Evolutionary conservation across 2,113 vertebrate genomes (phyloP), one percentile per base, ranked within the genome.

Genomic region (Ciconia stormi): DNA sequence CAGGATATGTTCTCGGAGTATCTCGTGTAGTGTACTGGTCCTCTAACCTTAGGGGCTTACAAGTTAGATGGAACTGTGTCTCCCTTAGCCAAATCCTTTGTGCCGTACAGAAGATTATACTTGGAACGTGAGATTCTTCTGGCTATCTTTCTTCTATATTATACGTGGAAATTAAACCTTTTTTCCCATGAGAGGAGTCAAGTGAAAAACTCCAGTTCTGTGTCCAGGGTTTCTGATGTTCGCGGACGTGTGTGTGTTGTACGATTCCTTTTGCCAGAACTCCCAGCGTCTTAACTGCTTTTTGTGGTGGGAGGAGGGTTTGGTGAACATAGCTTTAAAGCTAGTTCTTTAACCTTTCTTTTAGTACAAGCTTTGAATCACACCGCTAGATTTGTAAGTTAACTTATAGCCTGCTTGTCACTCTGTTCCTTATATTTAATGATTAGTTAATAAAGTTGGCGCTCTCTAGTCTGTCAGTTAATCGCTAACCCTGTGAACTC

Each of bases 11-110:
- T 59, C n/a, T 82, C 29, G 50, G 61, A 47, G 1, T 21, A 4
- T 46, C 29, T 67, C 6, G 1, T 7, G 6, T 7, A 10, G 9
- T 1, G 1, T 30, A 6, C 46, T 0, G 4, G 7, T 30, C 32
- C 56, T 42, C 30, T 22, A 16, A 46, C 40, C 38, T 0, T 1
- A 16, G 32, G 12, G 19, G 2, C 13, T 29, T 36, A 16, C 29
- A 34, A 40, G 6, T 23, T 65, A 76, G 25, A 73, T 66, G 88
- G 59, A 38, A 4, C 13, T 32, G 10, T 10, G 29, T 55, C 26
- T 69, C 40, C 21, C 3, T 23, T 56, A 78, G 50, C 26, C 62
- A 36, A 55, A 67, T 61, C 63, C 61, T 53, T 49, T 38, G 27
- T 69, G 69, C 71, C 0, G 0, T 22, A 2, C 13, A 8, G 46